Base-by-base conservation (phyloP, 2,888 invertebrate genomes). In the Nysson spinosus region DNA sequence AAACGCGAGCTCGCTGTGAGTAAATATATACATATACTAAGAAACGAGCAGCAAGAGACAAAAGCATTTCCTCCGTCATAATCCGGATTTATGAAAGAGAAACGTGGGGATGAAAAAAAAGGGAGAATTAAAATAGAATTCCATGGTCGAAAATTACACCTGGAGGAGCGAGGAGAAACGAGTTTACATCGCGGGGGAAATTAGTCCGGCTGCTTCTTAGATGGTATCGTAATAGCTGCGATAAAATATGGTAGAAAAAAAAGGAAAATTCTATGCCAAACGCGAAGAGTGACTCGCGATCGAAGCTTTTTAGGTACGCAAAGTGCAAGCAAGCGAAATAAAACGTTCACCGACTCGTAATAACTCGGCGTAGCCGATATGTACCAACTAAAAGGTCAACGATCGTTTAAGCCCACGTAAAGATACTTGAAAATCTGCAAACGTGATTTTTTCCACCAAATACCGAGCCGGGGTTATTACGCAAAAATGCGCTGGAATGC, bases 21-120 rank as follows among this genome's bases (percentile, higher is more conserved):
- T 55, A 65, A 65, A 65, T 63, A 63, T 65, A 56, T 65, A 65
- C 64, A 63, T 65, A 56, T 65, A 65, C 64, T 43, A 14, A 65
- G 64, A 61, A 35, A 50, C 39, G 65, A 63, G 63, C 55, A 40
- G 64, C 50, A 55, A 49, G 44, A 16, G 50, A 65, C 65, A 65
- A 65, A 65, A 50, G 64, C 64, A 12, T 63, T 55, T 46, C 32
- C 55, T 47, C 55, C 14, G 44, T 49, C 46, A 20, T 56, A 63
- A 63, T 65, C 56, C 64, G 51, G 56, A 40, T 65, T 63, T 63
- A 56, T 63, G 65, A 63, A 63, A 63, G 64, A 44, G 56, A 63
- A 65, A 56, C 64, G 55, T 55, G 55, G 55, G 57, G 57, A 39
- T 52, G 65, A 57, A 64, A 64, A 65, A 64, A 66, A n/a, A n/a